These are phyloP conservation scores for Melinaea marsaeus DNA, from an alignment of 2,888 invertebrate genomes.

Conservation along the genomic window DNA sequence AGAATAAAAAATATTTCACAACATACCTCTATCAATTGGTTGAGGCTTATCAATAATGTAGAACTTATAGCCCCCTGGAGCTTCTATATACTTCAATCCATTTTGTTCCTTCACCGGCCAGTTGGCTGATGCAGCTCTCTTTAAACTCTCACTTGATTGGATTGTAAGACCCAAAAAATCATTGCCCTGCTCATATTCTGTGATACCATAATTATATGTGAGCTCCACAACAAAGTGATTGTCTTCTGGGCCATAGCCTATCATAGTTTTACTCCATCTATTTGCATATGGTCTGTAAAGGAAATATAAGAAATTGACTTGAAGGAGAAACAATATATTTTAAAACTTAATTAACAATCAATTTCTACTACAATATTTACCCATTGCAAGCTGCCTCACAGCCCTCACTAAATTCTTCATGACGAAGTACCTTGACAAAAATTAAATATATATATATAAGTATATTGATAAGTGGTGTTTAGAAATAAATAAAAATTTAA, in stretches of 20 bases:
- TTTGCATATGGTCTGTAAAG: slow-evolving; percentile 93
- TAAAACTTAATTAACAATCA: background rate
- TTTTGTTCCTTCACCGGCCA: slow-evolving; percentile 85
- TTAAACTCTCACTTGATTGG: slow-evolving; percentile 85
- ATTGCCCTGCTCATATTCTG: slow-evolving; percentile 91
- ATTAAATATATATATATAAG: background rate
- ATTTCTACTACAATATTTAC: slow-evolving; percentile 63
- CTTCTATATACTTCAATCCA: slow-evolving; percentile 81
- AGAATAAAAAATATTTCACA: background rate
- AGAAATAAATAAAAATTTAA: no score
- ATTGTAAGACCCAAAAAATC: slow-evolving; percentile 93
- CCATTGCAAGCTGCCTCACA: slow-evolving; percentile 99
- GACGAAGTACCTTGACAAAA: slow-evolving; percentile 85
- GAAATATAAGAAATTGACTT: slow-evolving; percentile 8
- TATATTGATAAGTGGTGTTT: background rate
- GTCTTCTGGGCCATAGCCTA: slow-evolving; percentile 97
- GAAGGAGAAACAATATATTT: background rate
- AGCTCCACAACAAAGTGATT: slow-evolving; percentile 96
- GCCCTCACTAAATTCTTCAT: slow-evolving; percentile 98
- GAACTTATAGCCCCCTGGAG: slow-evolving; percentile 96
- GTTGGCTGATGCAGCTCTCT: slow-evolving; percentile 82
- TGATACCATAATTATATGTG: slow-evolving; percentile 97
- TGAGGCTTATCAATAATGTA: slow-evolving; percentile 85
- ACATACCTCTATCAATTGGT: slow-evolving; percentile 80
- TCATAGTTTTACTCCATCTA: slow-evolving; percentile 99